Base-by-base conservation (phyloP, 2,113 vertebrate genomes). In the Rhabdornis inornatus region DNA sequence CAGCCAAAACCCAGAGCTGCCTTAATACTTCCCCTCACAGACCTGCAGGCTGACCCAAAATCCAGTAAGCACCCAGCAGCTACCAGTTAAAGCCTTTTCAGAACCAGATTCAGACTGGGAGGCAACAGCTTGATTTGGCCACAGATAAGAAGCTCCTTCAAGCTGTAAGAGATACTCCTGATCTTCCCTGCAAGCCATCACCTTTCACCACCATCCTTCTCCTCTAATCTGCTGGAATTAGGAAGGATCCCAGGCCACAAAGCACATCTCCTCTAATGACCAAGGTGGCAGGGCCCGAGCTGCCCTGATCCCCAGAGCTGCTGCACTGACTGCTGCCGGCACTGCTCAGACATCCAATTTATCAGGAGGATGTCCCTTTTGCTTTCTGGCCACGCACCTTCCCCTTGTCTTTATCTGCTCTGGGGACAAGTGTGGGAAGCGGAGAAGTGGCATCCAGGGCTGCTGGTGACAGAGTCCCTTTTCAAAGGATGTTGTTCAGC, bases 401-500 rank as follows among this genome's bases (percentile, higher is more conserved):
- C 57, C 37, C 82, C 75, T 88, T 13, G 15, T 93, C 90, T 89
- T 92, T 93, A 74, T 90, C 94, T 74, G 75, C 87, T 82, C 47
- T 12, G 45, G 52, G 85, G 90, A 89, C 86, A 83, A 74, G 70
- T 68, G 71, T 39, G 74, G 85, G 79, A 92, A 82, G 74, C 6
- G 2, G 77, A 91, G 74, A 91, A 93, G 76, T 30, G 88, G 81
- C 92, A 88, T 39, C 42, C 25, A 10, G 9, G 10, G 91, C 59
- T 30, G 75, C 59, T 30, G 39, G 82, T 95, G 85, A 94, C 93
- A 89, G 91, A 92, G 89, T 55, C 89, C 93, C 91, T 92, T 96
- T 95, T 94, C 93, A 97, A 92, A 92, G 91, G 80, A 80, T 77
- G 72, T 90, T 92, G 92, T 90, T 89, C 70, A 4, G 42, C 80